phyloP scores from a whole-genome alignment of 2,888 invertebrate species.

The Adelphocoris suturalis region DNA sequence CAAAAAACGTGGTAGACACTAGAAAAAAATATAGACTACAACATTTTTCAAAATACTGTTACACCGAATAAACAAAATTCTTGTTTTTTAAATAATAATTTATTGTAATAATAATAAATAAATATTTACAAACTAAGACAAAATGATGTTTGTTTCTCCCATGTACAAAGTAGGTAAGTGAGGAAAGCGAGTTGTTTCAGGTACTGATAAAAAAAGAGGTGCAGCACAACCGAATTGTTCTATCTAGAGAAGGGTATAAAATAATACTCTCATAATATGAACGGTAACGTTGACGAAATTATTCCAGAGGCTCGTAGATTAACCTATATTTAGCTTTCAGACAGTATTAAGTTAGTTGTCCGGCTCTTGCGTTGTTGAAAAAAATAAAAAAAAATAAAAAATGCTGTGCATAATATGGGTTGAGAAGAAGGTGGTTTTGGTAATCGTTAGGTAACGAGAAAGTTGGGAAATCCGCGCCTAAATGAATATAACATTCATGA shows the following conservation, averaged over 20 bases:
- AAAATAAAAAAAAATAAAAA: background rate
- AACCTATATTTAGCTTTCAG: background rate
- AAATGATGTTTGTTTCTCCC: constrained; percentile 46
- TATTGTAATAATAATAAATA: constrained; percentile 61
- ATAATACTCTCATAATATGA: constrained; percentile 18
- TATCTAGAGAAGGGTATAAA: constrained; percentile 18
- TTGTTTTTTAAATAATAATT: background rate
- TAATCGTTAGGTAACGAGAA: too few relatives aligned
- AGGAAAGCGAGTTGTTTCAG: constrained; percentile 60
- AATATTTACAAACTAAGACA: constrained; percentile 55
- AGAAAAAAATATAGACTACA: constrained; percentile 46
- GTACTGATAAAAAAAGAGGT: constrained; percentile 57
- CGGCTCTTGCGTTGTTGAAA: background rate
- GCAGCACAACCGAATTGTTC: constrained; percentile 52
- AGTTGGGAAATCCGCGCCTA: too few relatives aligned
- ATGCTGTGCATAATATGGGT: background rate
- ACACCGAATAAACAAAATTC: constrained; percentile 35
- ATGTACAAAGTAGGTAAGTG: constrained; percentile 43
- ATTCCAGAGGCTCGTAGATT: constrained; percentile 5
- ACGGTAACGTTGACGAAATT: background rate
- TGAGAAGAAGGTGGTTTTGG: too few relatives aligned
- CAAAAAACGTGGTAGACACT: constrained; percentile 23
- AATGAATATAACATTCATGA: too few relatives aligned
- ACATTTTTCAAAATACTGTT: constrained; percentile 61
- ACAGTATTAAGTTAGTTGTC: background rate